Base-by-base conservation (phyloP, 2,113 vertebrate genomes). In the Tonatia bakeri region DNA sequence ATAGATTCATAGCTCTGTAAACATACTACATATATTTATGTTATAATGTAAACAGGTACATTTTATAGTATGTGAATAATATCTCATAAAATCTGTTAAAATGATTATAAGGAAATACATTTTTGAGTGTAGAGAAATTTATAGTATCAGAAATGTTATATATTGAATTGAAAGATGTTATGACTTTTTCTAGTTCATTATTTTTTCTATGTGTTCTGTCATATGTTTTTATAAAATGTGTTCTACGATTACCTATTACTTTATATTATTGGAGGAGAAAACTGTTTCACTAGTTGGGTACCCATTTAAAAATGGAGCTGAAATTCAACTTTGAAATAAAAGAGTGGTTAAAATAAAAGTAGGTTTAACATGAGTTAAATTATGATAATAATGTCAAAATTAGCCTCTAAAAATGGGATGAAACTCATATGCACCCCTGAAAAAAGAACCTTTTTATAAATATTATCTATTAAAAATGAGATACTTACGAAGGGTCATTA, bases 401-500 rank as follows among this genome's bases (percentile, higher is more conserved):
- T 36, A 43, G 2, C 17, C 1, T 84, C 70, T 77, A 47, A 45
- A 72, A 45, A 38, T 9, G 2, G 12, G 40, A 20, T 24, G 4
- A 38, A 87, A 45, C 0, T 5, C 6, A 16, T 54, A 22, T 2
- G 31, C 43, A 56, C 3, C 3, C 1, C 26, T 67, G 31, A 28
- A 0, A 31, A 61, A 24, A 61, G n/a, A 52, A 56, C 13, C 17
- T 28, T 40, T 84, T 2, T 43, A 13, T 82, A 31, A 77, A 56
- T 24, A 77, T 3, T 36, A 33, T 22, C 0, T 77, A 54, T 36
- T 17, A 26, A 36, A 59, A 50, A 64, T 24, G 7, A 59, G 15
- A 52, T 79, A 87, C 99, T 99, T 97, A 99, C 98, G 70, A 98
- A 94, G 98, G 94, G 10, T 99, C 98, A 40, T 98, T 97, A 95